These are phyloP conservation scores for Saccostrea echinata DNA, from an alignment of 1,140 invertebrate genomes.

Conservation along the genomic window DNA sequence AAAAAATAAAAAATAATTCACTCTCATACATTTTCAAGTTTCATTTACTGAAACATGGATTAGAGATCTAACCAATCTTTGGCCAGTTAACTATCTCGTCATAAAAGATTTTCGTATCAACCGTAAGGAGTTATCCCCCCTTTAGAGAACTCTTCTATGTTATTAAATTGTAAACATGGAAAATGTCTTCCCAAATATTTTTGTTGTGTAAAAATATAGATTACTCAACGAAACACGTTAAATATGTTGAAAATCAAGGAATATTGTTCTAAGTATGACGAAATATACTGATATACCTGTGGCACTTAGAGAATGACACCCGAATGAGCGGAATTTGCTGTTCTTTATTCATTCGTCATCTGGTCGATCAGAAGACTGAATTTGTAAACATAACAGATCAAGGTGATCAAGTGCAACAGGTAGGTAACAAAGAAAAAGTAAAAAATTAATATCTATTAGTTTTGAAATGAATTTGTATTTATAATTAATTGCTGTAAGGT, in stretches of 20 bases:
- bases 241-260: neutral
- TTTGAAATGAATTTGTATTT: neutral
- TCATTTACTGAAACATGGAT: too few species aligned
- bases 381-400: slow-evolving; percentile 36
- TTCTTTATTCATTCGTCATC: slow-evolving; percentile 1
- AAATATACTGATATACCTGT: neutral
- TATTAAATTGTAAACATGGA: slow-evolving; percentile 48
- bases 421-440: neutral
- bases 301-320: neutral
- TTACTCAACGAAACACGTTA: neutral
- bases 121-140: slow-evolving; percentile 2
- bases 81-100: too few species aligned
- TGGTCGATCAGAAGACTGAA: slow-evolving; percentile 28
- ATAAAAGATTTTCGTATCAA: too few species aligned
- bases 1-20: too few species aligned
- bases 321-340: neutral
- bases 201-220: slow-evolving; percentile 24
- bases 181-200: slow-evolving; percentile 38
- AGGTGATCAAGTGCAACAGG: neutral
- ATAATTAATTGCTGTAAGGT: neutral
- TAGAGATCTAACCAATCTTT: too few species aligned
- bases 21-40: too few species aligned
- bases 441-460: neutral
- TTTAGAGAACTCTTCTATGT: neutral
- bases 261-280: neutral